A percentile compares a stretch with the other conserved stretches of the same genome.
Conservation (phyloP, 2,113 vertebrate species). For the Mystacornis crossleyi region DNA sequence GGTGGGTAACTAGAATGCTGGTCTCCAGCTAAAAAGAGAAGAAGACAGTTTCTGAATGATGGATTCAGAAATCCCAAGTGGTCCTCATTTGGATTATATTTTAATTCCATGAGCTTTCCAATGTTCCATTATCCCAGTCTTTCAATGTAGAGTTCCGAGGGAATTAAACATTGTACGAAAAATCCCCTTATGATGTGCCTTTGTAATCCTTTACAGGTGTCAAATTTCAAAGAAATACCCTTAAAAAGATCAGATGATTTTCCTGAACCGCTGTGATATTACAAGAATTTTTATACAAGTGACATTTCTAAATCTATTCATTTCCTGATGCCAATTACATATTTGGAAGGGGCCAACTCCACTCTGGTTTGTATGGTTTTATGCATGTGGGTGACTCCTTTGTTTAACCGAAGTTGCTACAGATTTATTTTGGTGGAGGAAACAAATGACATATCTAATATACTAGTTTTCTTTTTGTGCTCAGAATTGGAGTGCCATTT, state of each 20-base stretch:
- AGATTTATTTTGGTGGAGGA: not conserved
- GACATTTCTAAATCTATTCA: not conserved
- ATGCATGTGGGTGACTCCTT: not conserved
- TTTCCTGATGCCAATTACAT: not conserved
- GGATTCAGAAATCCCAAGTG: not conserved
- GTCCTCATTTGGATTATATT: not conserved
- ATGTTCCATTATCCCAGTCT: not conserved
- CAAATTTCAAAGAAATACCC: not conserved
- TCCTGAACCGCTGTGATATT: not conserved
- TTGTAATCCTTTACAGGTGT: not conserved
- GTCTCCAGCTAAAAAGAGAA: not conserved
- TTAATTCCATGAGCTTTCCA: not conserved
- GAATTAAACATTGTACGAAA: not conserved
- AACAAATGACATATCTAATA: not conserved
- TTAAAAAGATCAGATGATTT: not conserved
- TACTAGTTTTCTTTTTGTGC: not conserved
- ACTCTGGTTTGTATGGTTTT: not conserved
- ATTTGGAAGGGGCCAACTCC: not conserved
- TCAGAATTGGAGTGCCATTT: not conserved
- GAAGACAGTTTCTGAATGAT: not conserved
- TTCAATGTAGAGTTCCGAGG: not conserved
- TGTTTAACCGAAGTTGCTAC: not conserved
- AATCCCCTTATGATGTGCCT: not conserved
- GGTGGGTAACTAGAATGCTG: not conserved
- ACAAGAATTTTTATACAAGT: not conserved